phyloP scores from a whole-genome alignment of 2,888 invertebrate species.

The Tortricodes alternella region DNA sequence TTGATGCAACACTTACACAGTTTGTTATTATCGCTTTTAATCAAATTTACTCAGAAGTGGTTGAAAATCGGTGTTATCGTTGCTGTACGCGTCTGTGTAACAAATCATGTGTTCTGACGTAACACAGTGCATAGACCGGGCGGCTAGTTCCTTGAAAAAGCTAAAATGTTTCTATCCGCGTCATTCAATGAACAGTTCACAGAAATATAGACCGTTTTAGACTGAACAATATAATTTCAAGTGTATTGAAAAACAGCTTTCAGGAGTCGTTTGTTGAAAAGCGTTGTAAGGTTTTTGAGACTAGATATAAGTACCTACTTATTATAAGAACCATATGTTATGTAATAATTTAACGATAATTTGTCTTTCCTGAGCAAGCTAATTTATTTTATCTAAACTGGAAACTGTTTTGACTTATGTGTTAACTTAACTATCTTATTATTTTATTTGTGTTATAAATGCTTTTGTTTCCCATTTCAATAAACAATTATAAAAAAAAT shows the following conservation, averaged over 20 bases:
- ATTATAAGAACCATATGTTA: no score
- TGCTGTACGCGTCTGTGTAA: background rate
- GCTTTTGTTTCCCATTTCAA: no score
- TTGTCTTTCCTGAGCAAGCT: no score
- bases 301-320: background rate
- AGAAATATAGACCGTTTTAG: constrained; percentile 7
- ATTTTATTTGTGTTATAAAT: no score
- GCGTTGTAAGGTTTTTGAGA: background rate
- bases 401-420: no score
- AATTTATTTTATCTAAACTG: no score
- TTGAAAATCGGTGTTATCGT: background rate
- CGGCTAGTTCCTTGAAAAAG: constrained; percentile 4
- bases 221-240: background rate
- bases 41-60: background rate
- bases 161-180: background rate
- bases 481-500: no score
- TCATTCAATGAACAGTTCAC: background rate
- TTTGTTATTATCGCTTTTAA: background rate
- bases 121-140: background rate
- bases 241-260: background rate
- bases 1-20: background rate
- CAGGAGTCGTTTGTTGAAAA: background rate
- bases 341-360: no score
- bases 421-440: no score
- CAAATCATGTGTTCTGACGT: constrained; percentile 2